These are phyloP conservation scores for Mormyrus proboscirostris DNA, from an alignment of 2,797 vertebrate genomes.

Conservation along the genomic window DNA sequence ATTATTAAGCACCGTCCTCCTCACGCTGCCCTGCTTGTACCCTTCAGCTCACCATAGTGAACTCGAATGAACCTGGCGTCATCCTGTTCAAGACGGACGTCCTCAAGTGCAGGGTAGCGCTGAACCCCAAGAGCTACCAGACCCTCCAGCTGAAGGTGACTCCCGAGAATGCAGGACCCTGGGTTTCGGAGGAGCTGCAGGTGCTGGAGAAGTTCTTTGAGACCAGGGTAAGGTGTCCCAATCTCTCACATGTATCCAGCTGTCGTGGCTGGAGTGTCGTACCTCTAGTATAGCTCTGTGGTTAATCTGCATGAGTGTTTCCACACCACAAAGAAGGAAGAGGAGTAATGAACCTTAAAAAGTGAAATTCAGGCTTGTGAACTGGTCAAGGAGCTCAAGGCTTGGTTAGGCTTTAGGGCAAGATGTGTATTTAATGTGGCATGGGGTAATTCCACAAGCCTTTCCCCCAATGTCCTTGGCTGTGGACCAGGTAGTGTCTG, in stretches of 20 bases:
- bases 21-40: background rate
- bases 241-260: background rate
- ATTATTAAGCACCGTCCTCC: background rate
- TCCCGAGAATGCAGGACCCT: slow-evolving; percentile 91
- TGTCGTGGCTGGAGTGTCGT: background rate
- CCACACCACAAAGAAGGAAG: background rate
- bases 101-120: slow-evolving; percentile 92
- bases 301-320: background rate
- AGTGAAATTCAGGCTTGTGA: background rate
- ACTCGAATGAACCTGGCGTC: slow-evolving; percentile 97
- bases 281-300: background rate
- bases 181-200: slow-evolving; percentile 95
- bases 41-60: slow-evolving; percentile 84
- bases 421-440: background rate
- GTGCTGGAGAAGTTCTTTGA: slow-evolving; percentile 98
- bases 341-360: background rate
- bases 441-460: background rate
- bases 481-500: background rate
- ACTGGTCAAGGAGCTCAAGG: background rate
- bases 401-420: background rate
- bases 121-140: slow-evolving; percentile 97
- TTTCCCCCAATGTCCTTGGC: background rate
- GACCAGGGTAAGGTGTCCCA: slow-evolving; percentile 69
- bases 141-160: slow-evolving; percentile 97
- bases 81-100: slow-evolving; percentile 99